Conservation (phyloP, 2,888 invertebrate species). For the Catocala fraxini region DNA sequence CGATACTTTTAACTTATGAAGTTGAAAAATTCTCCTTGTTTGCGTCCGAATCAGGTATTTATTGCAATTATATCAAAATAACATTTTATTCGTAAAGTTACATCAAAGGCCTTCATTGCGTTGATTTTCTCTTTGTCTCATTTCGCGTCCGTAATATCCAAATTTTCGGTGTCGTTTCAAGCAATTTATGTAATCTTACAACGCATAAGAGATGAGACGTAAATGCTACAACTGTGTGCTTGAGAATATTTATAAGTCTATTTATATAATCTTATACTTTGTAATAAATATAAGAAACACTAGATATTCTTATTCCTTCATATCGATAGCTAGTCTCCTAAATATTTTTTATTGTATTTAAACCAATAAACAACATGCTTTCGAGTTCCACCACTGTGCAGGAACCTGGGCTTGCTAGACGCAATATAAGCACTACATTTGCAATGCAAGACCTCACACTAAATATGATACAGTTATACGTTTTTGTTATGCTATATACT, state of each 20-base stretch:
- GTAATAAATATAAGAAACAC: neutral
- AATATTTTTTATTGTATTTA: too few relatives aligned
- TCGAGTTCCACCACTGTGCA: too few relatives aligned
- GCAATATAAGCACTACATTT: too few relatives aligned
- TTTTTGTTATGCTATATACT: too few relatives aligned
- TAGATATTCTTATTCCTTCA: too few relatives aligned
- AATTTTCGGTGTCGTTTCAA: constrained; percentile 19
- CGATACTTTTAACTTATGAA: constrained; percentile 16
- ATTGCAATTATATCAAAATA: constrained; percentile 23
- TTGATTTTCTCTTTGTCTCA: constrained; percentile 44
- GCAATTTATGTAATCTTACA: constrained; percentile 25
- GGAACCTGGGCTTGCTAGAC: too few relatives aligned
- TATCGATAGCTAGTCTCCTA: too few relatives aligned
- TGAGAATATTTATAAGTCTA: neutral
- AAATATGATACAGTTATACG: too few relatives aligned
- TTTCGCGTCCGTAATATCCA: constrained; percentile 30
- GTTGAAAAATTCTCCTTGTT: constrained; percentile 16
- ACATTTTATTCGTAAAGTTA: constrained; percentile 39
- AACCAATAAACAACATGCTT: too few relatives aligned
- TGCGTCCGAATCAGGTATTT: constrained; percentile 23
- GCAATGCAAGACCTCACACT: too few relatives aligned
- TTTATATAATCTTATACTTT: neutral
- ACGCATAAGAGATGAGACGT: neutral
- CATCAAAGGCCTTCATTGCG: constrained; percentile 40
- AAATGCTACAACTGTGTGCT: neutral